phyloP scores from a whole-genome alignment of 2,113 vertebrate genomes.

The Edolisoma coerulescens region DNA sequence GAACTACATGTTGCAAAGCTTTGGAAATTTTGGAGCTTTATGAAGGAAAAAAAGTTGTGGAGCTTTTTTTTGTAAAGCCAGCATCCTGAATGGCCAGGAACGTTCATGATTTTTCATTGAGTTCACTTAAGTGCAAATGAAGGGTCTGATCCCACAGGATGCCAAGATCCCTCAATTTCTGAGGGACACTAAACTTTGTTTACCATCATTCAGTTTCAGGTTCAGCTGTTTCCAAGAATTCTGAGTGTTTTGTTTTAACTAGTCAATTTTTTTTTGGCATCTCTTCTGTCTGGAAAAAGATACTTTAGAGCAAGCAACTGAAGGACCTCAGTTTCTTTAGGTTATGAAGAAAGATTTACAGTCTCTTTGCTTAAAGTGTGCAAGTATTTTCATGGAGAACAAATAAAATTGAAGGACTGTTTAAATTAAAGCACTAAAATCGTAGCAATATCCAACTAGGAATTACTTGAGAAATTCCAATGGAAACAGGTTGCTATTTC shows the following conservation, averaged over 20 bases:
- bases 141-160: not conserved
- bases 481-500: not conserved
- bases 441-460: not conserved
- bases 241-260: not conserved
- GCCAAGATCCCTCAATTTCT: not conserved
- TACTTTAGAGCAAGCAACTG: not conserved
- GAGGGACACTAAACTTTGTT: not conserved
- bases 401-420: not conserved
- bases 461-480: not conserved
- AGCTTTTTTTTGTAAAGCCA: not conserved
- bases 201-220: not conserved
- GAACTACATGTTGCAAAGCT: not conserved
- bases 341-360: not conserved
- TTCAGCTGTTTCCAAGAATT: not conserved
- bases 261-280: not conserved
- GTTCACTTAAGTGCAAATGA: not conserved
- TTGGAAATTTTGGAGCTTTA: not conserved
- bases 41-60: not conserved
- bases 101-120: not conserved
- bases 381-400: not conserved
- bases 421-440: not conserved
- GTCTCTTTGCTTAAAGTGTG: not conserved
- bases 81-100: not conserved
- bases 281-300: not conserved
- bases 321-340: not conserved